phyloP scores from a whole-genome alignment of 2,888 invertebrate species.

The Phalera bucephala region DNA sequence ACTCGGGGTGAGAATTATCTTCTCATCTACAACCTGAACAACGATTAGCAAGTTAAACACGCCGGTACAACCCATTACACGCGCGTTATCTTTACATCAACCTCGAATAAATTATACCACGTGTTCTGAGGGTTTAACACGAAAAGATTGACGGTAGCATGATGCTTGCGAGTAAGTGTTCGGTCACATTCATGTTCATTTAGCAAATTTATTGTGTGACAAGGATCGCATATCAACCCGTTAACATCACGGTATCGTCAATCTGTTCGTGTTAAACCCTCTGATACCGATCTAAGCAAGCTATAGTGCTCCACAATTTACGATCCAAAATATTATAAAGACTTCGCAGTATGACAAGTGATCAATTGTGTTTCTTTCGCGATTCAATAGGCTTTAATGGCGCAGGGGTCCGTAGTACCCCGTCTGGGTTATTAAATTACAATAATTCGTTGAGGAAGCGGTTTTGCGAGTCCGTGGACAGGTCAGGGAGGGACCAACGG shows the following conservation, averaged over 20 bases:
- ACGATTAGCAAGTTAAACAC: conserved; percentile 77
- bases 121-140: too few species aligned
- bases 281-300: conserved; percentile 52
- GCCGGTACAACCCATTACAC: conserved; percentile 41
- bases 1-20: conserved; percentile 57
- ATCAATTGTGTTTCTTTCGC: conserved; percentile 70
- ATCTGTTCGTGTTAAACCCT: too few species aligned
- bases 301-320: conserved; percentile 43
- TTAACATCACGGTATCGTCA: too few species aligned
- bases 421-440: conserved; percentile 73
- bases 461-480: conserved; percentile 34
- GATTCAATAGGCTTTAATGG: conserved; percentile 59
- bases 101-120: conserved; percentile 52
- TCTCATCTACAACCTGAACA: conserved; percentile 64
- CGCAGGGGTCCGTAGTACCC: conserved; percentile 34
- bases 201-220: too few species aligned
- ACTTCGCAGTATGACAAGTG: conserved; percentile 67
- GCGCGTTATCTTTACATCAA: conserved; percentile 43
- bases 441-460: conserved; percentile 55
- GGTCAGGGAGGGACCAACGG: conserved; percentile 21
- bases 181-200: too few species aligned
- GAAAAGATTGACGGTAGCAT: too few species aligned
- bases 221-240: too few species aligned
- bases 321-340: conserved; percentile 57
- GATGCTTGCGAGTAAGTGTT: too few species aligned